Conservation (phyloP, 2,797 vertebrate species). For the Gobio occitaniae region DNA sequence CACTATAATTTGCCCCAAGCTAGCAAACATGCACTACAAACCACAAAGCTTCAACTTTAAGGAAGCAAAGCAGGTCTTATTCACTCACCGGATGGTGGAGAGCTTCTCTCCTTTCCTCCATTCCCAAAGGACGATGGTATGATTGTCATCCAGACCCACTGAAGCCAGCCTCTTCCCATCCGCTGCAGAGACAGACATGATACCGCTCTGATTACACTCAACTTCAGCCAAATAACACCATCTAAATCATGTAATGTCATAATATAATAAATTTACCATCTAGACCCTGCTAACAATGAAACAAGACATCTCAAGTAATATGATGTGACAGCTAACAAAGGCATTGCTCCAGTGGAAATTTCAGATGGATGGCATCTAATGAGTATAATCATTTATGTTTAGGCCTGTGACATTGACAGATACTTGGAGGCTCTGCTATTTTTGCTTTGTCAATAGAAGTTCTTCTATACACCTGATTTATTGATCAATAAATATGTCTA, state of each 20-base stretch:
- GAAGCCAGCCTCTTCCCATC: slow-evolving; percentile 96
- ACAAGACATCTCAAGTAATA: slow-evolving; percentile 42
- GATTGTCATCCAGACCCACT: slow-evolving; percentile 95
- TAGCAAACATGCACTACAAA: background rate
- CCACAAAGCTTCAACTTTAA: background rate
- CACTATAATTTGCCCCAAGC: background rate
- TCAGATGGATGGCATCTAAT: slow-evolving; percentile 30
- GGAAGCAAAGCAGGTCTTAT: background rate
- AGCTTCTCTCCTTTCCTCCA: slow-evolving; percentile 99
- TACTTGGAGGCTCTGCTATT: background rate
- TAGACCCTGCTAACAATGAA: slow-evolving; percentile 17
- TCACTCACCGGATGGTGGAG: slow-evolving; percentile 88
- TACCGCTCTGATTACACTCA: slow-evolving; percentile 2
- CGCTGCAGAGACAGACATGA: slow-evolving; percentile 73
- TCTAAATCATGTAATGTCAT: background rate
- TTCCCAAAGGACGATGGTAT: slow-evolving; percentile 95
- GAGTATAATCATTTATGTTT: slow-evolving; percentile 26
- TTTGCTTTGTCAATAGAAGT: background rate
- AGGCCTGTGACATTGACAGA: slow-evolving; percentile 17
- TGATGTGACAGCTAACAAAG: slow-evolving; percentile 35
- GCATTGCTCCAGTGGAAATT: slow-evolving; percentile 17
- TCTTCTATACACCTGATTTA: background rate
- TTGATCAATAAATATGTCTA: background rate
- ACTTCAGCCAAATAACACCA: slow-evolving; percentile 31
- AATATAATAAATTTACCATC: background rate